phyloP scores from a whole-genome alignment of 2,888 invertebrate genomes.

The Campopleginae sp. region DNA sequence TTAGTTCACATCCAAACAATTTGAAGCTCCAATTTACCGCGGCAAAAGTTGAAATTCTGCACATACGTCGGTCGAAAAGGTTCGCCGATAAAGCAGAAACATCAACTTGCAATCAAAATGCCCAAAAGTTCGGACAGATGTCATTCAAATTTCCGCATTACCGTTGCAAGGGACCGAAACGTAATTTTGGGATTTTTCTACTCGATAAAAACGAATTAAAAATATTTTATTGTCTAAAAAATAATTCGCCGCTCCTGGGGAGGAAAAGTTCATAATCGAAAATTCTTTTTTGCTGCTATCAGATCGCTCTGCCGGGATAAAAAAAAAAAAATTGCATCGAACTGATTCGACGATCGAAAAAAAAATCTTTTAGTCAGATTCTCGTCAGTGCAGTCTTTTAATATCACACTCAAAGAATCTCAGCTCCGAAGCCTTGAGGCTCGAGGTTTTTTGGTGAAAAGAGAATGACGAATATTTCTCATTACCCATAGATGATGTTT shows the following conservation, averaged over 20 bases:
- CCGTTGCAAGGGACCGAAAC: background rate
- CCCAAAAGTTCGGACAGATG: slow-evolving; percentile 18
- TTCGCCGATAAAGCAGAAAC: background rate
- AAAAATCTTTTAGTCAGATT: background rate
- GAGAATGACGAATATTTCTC: background rate
- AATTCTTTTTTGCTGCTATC: background rate
- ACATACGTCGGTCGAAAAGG: background rate
- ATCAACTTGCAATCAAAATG: background rate
- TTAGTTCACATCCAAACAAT: slow-evolving; percentile 14
- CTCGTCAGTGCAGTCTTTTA: background rate
- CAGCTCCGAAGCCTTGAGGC: background rate
- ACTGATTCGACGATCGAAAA: background rate
- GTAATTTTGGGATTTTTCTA: background rate
- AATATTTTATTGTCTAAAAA: background rate
- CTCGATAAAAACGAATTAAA: background rate
- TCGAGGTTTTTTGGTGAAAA: background rate
- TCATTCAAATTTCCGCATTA: background rate
- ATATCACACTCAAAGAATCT: slow-evolving; percentile 4
- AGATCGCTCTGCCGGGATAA: background rate
- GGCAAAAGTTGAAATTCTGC: background rate
- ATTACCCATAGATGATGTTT: slow-evolving; percentile 40
- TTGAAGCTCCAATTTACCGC: slow-evolving; percentile 25
- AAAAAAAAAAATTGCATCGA: background rate
- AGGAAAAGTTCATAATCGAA: background rate
- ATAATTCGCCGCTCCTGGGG: background rate